phyloP scores from a whole-genome alignment of 2,113 vertebrate species.

The Nothoprocta perdicaria region DNA sequence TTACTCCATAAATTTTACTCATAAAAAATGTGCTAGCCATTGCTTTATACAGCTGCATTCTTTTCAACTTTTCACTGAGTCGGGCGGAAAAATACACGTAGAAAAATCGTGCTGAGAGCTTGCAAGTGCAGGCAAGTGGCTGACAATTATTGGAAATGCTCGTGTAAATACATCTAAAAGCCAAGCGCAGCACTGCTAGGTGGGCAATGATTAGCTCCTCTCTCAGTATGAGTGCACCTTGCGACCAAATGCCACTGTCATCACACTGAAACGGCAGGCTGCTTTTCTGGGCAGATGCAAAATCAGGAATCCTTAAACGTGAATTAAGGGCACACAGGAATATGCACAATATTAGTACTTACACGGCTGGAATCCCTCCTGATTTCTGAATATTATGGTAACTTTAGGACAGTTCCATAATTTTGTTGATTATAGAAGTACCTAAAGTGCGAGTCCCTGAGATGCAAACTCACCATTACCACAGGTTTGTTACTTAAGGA shows the following conservation, averaged over 20 bases:
- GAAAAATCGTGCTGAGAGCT: slow-evolving; percentile 55
- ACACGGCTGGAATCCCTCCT: not conserved
- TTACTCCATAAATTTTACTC: slow-evolving; percentile 83
- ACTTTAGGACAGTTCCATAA: not conserved
- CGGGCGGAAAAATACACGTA: slow-evolving; percentile 44
- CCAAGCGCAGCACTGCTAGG: accelerated
- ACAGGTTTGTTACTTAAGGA: not conserved
- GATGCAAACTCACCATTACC: not conserved
- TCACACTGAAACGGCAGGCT: not conserved
- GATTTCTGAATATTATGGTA: not conserved
- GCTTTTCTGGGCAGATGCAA: not conserved
- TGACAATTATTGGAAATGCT: not conserved
- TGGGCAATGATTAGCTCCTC: not conserved
- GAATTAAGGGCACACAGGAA: not conserved
- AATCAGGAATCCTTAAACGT: not conserved
- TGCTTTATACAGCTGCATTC: slow-evolving; percentile 74
- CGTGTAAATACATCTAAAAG: not conserved
- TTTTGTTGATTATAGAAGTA: not conserved
- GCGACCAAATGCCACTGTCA: not conserved
- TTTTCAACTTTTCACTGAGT: slow-evolving; percentile 76
- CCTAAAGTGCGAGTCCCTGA: not conserved
- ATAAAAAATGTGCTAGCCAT: slow-evolving; percentile 81
- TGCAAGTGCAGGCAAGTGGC: not conserved
- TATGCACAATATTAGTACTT: not conserved
- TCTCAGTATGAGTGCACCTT: not conserved